phyloP scores from a whole-genome alignment of 2,888 invertebrate genomes.

The Neocrepidodera transversa region DNA sequence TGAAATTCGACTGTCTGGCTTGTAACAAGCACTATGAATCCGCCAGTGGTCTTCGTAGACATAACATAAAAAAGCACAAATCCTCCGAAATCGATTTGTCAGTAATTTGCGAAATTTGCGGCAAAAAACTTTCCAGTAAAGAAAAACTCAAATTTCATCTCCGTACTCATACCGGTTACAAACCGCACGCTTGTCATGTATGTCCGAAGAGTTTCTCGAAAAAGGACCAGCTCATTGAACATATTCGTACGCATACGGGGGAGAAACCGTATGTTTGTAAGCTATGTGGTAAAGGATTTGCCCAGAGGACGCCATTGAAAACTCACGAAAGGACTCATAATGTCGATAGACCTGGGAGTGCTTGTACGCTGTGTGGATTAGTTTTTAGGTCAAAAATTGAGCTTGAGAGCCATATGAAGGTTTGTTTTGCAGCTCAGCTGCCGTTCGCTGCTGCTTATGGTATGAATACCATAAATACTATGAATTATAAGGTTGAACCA shows the following conservation, averaged over 20 bases:
- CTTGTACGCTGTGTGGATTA: slow-evolving; percentile 28
- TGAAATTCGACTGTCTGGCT: slow-evolving; percentile 59
- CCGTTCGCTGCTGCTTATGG: slow-evolving; percentile 20
- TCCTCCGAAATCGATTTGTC: slow-evolving; percentile 58
- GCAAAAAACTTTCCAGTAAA: slow-evolving; percentile 43
- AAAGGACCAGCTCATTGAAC: slow-evolving; percentile 57
- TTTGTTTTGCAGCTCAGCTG: slow-evolving; percentile 26
- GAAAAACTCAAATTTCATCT: slow-evolving; percentile 57
- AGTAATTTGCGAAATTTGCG: slow-evolving; percentile 50
- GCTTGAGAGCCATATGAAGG: slow-evolving; percentile 29
- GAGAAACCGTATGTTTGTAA: slow-evolving; percentile 57
- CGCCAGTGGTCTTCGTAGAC: slow-evolving; percentile 54
- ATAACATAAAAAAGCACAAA: slow-evolving; percentile 52
- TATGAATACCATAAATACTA: slow-evolving; percentile 8
- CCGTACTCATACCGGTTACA: slow-evolving; percentile 63
- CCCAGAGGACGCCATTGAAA: slow-evolving; percentile 64
- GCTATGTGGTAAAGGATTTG: slow-evolving; percentile 58
- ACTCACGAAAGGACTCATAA: slow-evolving; percentile 32
- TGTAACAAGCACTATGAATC: slow-evolving; percentile 59
- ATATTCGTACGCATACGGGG: slow-evolving; percentile 50
- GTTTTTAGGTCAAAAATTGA: slow-evolving; percentile 25
- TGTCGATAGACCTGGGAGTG: slow-evolving; percentile 26
- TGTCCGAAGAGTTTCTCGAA: slow-evolving; percentile 63
- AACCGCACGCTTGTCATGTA: slow-evolving; percentile 58
- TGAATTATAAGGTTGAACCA: slow-evolving; percentile 4